Base-by-base conservation (phyloP, 2,797 vertebrate species). In the Buphagus erythrorhynchus region DNA sequence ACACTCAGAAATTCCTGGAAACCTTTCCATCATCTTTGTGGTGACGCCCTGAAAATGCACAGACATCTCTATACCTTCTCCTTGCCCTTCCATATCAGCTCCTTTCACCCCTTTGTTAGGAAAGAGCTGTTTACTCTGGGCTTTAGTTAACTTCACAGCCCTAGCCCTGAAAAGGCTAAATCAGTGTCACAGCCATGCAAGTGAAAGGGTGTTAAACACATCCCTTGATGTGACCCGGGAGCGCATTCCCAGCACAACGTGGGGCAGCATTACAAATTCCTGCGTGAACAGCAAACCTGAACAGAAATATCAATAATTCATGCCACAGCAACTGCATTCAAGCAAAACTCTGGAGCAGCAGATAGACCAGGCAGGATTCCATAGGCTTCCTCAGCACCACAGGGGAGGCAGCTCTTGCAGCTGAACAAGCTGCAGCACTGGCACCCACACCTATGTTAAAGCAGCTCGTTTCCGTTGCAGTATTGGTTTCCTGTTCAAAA, bases 231-330 rank as follows among this genome's bases (percentile, higher is more conserved):
- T 18, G 59, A 90, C 76, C 65, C 9, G 0, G 59, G 59, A 88
- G 83, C 16, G 0, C n/a, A 5, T 62, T 88, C 57, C 7, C 76
- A 25, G 38, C 6, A 0, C 22, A 28, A 14, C 2, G 6, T 3
- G 42, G 83, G 72, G 51, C 57, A 73, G 81, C 59, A 62, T 73
- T 48, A 31, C 59, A 48, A 31, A 94, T 72, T 52, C 87, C 71
- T 71, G 72, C 12, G 15, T 40, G 74, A 92, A 52, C 54, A 74
- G 90, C 94, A 92, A 77, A 91, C 84, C 88, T 81, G 46, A 93
- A 45, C 49, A 63, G 84, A 68, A 86, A 84, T 84, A 95, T 94
- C 95, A 95, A 94, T 96, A 97, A 97, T 95, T 97, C 91, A 93
- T 83, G 67, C 72, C 45, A 15, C 88, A 26, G 76, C 86, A 94